Evolutionary conservation across 2,113 vertebrate species (phyloP).

Genomic region (Platichthys stellatus): DNA sequence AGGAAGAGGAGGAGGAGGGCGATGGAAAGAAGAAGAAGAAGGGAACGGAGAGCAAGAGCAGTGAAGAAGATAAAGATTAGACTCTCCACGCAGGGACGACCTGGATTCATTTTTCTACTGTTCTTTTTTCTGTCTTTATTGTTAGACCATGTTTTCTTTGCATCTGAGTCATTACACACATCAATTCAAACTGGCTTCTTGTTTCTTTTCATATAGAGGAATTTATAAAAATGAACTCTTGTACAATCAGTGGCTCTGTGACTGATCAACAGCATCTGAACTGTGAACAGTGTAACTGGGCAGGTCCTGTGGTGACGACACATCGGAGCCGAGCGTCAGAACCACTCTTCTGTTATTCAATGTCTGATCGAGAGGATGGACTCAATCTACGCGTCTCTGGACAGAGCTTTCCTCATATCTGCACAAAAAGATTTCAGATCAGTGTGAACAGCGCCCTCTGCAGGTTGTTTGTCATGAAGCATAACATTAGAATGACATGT

Average conservation of each 20-base stretch:
- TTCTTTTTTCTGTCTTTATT: constrained; percentile 48
- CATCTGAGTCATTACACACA: constrained; percentile 8
- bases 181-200: not conserved
- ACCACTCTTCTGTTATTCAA: constrained; percentile 88
- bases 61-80: constrained; percentile 43
- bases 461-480: not conserved
- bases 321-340: constrained; percentile 52
- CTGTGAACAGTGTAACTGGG: constrained; percentile 21
- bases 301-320: not conserved
- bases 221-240: not conserved
- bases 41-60: constrained; percentile 10
- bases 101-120: constrained; percentile 34
- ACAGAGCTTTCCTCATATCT: constrained; percentile 98
- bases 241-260: constrained; percentile 52
- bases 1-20: not conserved
- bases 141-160: constrained; percentile 8
- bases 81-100: not conserved
- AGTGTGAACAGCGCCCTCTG: not conserved
- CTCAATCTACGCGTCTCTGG: constrained; percentile 95
- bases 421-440: constrained; percentile 15
- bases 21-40: constrained; percentile 15
- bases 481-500: too few species aligned
- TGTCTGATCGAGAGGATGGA: constrained; percentile 94
- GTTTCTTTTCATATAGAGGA: constrained; percentile 40
- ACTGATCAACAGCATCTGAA: constrained; percentile 1